These are phyloP conservation scores for Phrynosoma blainvillii DNA, from an alignment of 2,113 vertebrate species.

Conservation along the genomic window DNA sequence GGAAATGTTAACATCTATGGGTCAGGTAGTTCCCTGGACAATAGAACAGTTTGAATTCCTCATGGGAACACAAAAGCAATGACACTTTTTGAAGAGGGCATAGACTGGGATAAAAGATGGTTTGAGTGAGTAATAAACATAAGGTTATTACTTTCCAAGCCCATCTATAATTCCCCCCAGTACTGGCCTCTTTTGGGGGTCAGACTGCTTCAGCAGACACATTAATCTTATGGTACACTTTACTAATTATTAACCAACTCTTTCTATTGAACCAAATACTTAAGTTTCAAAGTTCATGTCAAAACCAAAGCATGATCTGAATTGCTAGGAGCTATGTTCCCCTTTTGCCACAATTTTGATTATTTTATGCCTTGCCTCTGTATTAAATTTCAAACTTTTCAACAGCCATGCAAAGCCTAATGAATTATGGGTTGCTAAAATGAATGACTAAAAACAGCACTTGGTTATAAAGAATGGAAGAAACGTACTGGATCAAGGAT, in stretches of 20 bases:
- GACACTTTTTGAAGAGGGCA: conserved; percentile 43
- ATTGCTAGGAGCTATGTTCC: conserved; percentile 1
- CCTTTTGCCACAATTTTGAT: conserved; percentile 21
- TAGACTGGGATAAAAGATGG: conserved; percentile 36
- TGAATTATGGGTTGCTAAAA: conserved; percentile 43
- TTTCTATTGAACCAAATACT: conserved; percentile 55
- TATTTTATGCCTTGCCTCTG: conserved; percentile 38
- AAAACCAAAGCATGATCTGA: conserved; percentile 44
- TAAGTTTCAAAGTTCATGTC: conserved; percentile 54
- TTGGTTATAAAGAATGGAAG: conserved; percentile 34
- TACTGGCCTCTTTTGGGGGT: conserved; percentile 51
- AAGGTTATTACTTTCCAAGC: conserved; percentile 56
- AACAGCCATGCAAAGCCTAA: conserved; percentile 33
- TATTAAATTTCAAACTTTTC: conserved; percentile 58
- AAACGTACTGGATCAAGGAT: conserved; percentile 31
- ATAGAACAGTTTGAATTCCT: conserved; percentile 29
- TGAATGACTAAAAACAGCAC: conserved; percentile 27
- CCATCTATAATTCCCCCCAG: conserved; percentile 50
- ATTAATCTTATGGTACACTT: conserved; percentile 60
- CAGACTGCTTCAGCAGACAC: conserved; percentile 56
- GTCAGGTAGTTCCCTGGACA: background rate
- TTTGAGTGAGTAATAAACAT: conserved; percentile 54
- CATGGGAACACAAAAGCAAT: conserved; percentile 11
- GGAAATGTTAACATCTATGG: conserved; percentile 9
- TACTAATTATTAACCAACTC: conserved; percentile 65